Evolutionary conservation across 37 sponge, comb jelly and placozoan species (phyloP).

Genomic region (Ephydatia muelleri): DNA sequence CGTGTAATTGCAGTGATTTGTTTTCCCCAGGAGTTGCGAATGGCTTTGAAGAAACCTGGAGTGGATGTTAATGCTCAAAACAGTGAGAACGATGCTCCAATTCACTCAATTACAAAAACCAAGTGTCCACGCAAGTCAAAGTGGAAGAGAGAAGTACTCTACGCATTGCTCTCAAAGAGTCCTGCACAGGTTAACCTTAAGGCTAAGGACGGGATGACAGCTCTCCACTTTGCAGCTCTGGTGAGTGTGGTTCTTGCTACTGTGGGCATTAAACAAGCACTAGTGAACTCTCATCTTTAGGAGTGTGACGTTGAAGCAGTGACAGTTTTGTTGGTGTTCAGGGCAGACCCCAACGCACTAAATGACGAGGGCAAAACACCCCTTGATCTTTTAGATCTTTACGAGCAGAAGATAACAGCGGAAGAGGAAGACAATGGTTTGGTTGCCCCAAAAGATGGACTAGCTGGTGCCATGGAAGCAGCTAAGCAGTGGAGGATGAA

Average conservation of each 20-base stretch:
- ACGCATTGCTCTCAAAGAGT: background rate
- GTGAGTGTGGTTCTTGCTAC: background rate
- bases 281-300: background rate
- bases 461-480: background rate
- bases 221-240: conserved; percentile 9
- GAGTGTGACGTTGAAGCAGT: background rate
- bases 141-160: conserved; percentile 21
- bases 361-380: conserved; percentile 3
- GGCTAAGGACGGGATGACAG: background rate
- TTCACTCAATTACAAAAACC: background rate
- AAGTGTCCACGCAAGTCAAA: conserved; percentile 42
- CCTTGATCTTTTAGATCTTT: background rate
- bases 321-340: background rate
- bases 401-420: background rate
- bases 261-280: background rate
- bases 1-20: background rate
- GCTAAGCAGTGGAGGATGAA: background rate
- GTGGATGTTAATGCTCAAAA: background rate
- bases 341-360: background rate
- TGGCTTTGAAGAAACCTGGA: background rate
- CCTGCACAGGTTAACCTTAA: background rate
- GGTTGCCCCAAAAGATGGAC: background rate
- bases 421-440: background rate
- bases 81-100: background rate
- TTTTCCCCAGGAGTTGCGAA: background rate